A percentile compares a stretch with the other conserved stretches of the same genome.
Evolutionary conservation across 1,140 invertebrate genomes (phyloP).

Genomic region (Melipona quadrifasciata): DNA sequence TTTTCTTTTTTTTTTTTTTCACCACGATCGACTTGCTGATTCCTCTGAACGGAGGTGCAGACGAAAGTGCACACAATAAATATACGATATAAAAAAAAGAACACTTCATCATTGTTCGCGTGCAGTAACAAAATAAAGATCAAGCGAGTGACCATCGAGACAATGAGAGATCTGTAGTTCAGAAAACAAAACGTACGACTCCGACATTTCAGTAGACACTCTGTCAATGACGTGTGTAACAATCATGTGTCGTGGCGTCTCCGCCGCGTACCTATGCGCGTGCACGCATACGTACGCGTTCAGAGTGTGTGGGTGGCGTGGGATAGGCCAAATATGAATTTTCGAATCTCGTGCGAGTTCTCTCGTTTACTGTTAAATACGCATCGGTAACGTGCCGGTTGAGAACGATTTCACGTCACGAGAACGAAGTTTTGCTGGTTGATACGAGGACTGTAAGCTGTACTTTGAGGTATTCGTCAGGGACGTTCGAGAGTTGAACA

Average conservation of each 20-base stretch:
- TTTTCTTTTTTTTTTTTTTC: no score
- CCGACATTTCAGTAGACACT: conserved; percentile 58
- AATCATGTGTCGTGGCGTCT: conserved; percentile 17
- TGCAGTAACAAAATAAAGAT: conserved; percentile 45
- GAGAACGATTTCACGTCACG: background rate
- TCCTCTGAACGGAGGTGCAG: conserved; percentile 15
- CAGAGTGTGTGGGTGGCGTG: background rate
- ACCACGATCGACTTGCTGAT: background rate
- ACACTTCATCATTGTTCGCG: conserved; percentile 39
- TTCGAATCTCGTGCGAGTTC: background rate
- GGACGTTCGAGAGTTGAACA: background rate
- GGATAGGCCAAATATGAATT: conserved; percentile 30
- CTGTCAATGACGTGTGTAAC: conserved; percentile 41
- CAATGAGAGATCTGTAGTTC: conserved; percentile 46
- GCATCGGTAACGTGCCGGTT: no score
- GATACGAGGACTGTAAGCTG: background rate
- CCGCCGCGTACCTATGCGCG: background rate
- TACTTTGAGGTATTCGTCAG: background rate
- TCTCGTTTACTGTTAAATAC: background rate
- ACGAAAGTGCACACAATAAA: conserved; percentile 34
- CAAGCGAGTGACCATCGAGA: conserved; percentile 49
- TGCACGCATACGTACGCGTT: background rate
- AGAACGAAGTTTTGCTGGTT: background rate
- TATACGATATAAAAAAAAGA: conserved; percentile 17
- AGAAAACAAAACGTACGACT: conserved; percentile 27